phyloP scores from a whole-genome alignment of 2,797 vertebrate species.

The Rousettus madagascariensis region DNA sequence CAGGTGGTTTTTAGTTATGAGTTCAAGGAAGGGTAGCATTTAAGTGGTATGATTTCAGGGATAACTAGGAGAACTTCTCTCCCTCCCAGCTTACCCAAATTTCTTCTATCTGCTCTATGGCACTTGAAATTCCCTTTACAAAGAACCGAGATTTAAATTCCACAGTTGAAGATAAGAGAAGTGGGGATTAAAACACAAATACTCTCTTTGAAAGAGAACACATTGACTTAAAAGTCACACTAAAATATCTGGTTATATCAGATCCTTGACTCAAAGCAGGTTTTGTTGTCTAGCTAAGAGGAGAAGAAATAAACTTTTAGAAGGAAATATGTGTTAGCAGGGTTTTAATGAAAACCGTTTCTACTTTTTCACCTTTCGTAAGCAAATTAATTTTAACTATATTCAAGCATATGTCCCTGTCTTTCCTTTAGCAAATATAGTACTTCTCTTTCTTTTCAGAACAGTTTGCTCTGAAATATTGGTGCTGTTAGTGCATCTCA shows the following conservation, averaged over 20 bases:
- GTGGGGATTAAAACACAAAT: conserved; percentile 58
- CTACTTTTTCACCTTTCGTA: not conserved
- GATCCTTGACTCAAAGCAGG: conserved; percentile 65
- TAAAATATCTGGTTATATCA: conserved; percentile 66
- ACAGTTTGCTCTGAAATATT: conserved; percentile 24
- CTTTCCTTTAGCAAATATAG: not conserved
- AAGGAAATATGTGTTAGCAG: conserved; percentile 15
- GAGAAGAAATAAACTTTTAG: conserved; percentile 49
- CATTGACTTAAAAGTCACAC: conserved; percentile 56
- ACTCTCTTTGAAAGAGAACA: conserved; percentile 65
- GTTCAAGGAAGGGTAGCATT: not conserved
- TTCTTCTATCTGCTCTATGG: not conserved
- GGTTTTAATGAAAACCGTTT: conserved; percentile 14
- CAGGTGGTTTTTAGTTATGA: conserved; percentile 32
- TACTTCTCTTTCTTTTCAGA: not conserved
- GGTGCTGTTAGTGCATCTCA: not conserved
- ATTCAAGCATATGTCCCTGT: not conserved
- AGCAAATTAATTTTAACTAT: conserved; percentile 39
- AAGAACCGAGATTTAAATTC: conserved; percentile 73
- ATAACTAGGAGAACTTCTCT: not conserved
- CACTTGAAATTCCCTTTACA: conserved; percentile 65
- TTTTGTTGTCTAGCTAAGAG: conserved; percentile 59
- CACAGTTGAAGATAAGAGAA: conserved; percentile 72
- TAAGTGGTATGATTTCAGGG: not conserved
- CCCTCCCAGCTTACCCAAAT: not conserved